Evolutionary conservation across 1,140 invertebrate species (phyloP).

Genomic region (Anagrus nilaparvatae): DNA sequence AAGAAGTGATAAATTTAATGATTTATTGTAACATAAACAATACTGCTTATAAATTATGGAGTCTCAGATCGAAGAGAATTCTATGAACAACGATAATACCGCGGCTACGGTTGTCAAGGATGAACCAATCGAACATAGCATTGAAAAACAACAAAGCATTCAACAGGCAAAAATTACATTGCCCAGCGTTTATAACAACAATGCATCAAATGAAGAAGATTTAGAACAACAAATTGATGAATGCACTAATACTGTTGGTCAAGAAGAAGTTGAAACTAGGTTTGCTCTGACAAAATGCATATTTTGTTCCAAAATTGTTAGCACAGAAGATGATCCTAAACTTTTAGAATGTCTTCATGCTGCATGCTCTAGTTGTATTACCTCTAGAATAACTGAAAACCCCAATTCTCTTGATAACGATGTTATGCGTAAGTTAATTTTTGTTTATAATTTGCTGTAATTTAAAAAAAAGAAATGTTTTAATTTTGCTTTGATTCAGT

Average conservation of each 20-base stretch:
- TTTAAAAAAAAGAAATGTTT: conserved; percentile 1
- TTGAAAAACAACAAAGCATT: too few species aligned
- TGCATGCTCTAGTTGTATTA: conserved; percentile 65
- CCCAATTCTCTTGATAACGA: conserved; percentile 39
- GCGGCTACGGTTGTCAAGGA: conserved; percentile 10
- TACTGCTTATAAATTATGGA: too few species aligned
- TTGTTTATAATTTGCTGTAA: conserved; percentile 11
- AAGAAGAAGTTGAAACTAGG: conserved; percentile 34
- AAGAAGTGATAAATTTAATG: too few species aligned
- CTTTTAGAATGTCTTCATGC: conserved; percentile 79
- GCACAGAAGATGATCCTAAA: conserved; percentile 56
- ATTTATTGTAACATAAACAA: too few species aligned
- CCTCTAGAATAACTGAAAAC: conserved; percentile 54
- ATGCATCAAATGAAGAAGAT: conserved; percentile 26
- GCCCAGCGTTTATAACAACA: too few species aligned
- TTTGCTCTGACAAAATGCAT: conserved; percentile 48
- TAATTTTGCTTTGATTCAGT: conserved; percentile 19
- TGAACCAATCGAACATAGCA: conserved; percentile 1
- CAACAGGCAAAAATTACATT: too few species aligned
- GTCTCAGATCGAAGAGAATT: neutral
- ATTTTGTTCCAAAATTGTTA: conserved; percentile 56
- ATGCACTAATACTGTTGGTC: conserved; percentile 41
- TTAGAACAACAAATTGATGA: conserved; percentile 35
- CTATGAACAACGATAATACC: neutral
- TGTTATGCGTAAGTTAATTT: conserved; percentile 17